Evolutionary conservation across 2,113 vertebrate genomes (phyloP), one percentile per base, ranked within the genome.

Genomic region (Mustela lutreola): DNA sequence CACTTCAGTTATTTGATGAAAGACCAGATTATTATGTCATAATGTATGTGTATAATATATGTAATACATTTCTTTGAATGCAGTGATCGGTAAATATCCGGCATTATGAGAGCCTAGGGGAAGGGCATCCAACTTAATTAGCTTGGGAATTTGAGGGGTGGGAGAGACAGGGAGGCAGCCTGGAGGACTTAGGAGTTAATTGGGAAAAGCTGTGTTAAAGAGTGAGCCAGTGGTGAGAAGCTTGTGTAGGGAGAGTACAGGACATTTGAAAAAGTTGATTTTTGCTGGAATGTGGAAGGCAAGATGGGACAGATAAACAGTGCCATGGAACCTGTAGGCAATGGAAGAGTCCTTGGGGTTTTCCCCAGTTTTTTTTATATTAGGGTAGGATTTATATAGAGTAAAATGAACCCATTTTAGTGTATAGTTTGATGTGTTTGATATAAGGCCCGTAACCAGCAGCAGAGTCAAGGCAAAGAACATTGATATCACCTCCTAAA

Each of bases 341-440:
- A 2, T 92, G 65, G 63, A 63, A 75, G 76, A 62, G 26, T 76
- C 15, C n/a, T 58, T 36, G 56, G 33, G 18, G 11, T 63, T 75
- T 94, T 50, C 14, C 56, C 14, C 7, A 28, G 2, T 63, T 96
- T 62, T 62, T 95, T 91, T 97, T 62, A 87, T 93, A 87, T 84
- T 81, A 33, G 92, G 19, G 16, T 65, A 16, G 86, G 58, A 89
- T 81, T 82, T 92, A 53, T 65, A 8, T n/a, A 71, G 6, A 39
- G 12, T 79, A 65, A 84, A 82, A 87, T 31, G 71, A 62, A 87
- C 31, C 26, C 9, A 22, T 79, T 89, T 86, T 95, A 62, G 11
- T 26, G 7, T 48, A 8, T 65, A 60, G 10, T 80, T 96, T 36
- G 18, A 11, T 92, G 48, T 62, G 33, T 75, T 65, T 87, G 91